Evolutionary conservation across 2,797 vertebrate species (phyloP).

Genomic region (Tenualosa ilisha): DNA sequence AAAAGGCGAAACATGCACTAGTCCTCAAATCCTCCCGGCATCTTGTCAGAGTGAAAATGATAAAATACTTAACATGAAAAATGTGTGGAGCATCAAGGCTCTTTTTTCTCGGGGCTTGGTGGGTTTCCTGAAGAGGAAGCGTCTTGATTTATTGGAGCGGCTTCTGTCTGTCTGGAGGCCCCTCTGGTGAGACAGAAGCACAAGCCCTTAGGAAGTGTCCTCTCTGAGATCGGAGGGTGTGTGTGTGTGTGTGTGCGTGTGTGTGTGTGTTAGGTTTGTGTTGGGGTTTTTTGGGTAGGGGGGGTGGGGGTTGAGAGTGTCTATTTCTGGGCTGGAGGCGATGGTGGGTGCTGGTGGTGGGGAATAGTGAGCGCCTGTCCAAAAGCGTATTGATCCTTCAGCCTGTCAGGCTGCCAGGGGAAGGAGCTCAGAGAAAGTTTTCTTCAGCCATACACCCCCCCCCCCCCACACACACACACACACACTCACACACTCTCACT

Average conservation of each 20-base stretch:
- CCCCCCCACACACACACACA: neutral
- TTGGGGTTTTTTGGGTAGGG: neutral
- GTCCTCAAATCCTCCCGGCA: constrained; percentile 1
- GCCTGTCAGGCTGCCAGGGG: constrained; percentile 23
- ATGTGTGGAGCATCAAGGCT: neutral
- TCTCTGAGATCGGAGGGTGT: constrained; percentile 11
- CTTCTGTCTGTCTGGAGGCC: constrained; percentile 7
- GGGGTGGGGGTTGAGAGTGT: neutral
- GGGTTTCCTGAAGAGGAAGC: neutral
- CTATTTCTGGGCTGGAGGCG: neutral
- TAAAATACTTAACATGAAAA: constrained; percentile 8
- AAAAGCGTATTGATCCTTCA: constrained; percentile 30
- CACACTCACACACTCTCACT: neutral
- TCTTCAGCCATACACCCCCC: neutral
- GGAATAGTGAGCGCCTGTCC: neutral
- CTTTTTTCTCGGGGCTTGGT: constrained; percentile 1
- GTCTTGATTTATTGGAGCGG: neutral
- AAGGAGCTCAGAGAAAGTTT: constrained; percentile 16
- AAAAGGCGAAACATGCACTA: neutral
- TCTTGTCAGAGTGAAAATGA: neutral
- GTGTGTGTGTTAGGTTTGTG: neutral
- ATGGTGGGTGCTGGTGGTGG: neutral
- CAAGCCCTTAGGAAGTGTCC: constrained; percentile 14
- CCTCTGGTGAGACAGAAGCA: neutral
- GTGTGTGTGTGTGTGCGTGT: neutral